Evolutionary conservation across 1,140 invertebrate species (phyloP), one percentile per base, ranked within the genome.

Genomic region (Eumaeus atala): DNA sequence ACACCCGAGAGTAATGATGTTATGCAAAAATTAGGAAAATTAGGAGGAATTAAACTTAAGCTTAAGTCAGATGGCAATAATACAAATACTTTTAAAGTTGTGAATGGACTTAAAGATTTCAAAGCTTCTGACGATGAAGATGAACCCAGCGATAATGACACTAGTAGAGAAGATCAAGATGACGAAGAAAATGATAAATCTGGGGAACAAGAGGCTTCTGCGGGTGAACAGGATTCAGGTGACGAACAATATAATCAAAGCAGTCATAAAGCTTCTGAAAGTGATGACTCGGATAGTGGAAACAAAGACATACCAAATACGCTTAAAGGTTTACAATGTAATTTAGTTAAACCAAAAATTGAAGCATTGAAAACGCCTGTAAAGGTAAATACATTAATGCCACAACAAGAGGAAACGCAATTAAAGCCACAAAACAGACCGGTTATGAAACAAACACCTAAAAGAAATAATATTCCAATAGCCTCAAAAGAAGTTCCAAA

Each of bases 101-200:
- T 86, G 0, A 86, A 86, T 59, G 83, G 83, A 5, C 61, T 86
- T 9, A 83, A 74, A 72, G 83, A 83, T 64, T 86, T 86, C 51
- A 74, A 77, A 57, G 66, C 78, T 21, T 83, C 80, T 10, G 80
- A 84, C 51, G 77, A 86, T 21, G 83, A 86, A 58, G 77, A 76
- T 51, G 76, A 76, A 38, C 66, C 50, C 10, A 78, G 74, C 61
- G 75, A 63, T 1, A 71, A 77, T 50, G 75, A 82, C 12, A 71
- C 69, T 1, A 48, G 59, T 14, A 64, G 64, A 53, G 64, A 68
- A 34, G 66, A 68, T 36, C 42, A 69, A 55, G 70, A 77, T 9
- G 66, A 72, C 12, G 67, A 74, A 21, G 69, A 65, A 36, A 59
- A 67, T 44, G 70, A 77, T 47, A 77, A 74, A 58, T 62, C 62